Evolutionary conservation across 2,113 vertebrate species (phyloP), one percentile per base, ranked within the genome.

Genomic region (Erpornis zantholeuca): DNA sequence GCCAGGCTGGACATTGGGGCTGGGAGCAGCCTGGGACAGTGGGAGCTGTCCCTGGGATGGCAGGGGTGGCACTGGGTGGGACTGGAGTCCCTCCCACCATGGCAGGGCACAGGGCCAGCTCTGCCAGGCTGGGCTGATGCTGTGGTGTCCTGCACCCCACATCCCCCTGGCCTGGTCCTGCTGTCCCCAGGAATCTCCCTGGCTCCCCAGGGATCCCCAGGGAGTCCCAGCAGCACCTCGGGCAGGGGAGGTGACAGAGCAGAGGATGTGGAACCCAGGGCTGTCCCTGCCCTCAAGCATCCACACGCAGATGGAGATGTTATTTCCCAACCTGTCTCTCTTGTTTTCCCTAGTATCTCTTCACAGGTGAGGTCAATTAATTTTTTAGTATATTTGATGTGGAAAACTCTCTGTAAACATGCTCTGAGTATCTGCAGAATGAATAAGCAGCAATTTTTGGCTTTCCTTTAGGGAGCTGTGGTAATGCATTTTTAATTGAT

Each of bases 221-320:
- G 0, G 12, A 7, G 42, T 9, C 7, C 0, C 25, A 17, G 57
- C 29, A 49, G 61, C 9, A 1, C 50, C 29, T 7, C 5, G 4
- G 38, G 2, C 61, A 33, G 75, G 70, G 33, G 0, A 49, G 25
- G 54, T 4, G 57, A 9, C 5, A 17, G 33, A 3, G 5, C 25
- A 15, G 1, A 1, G 11, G 0, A 0, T 3, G 2, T 1, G 44
- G 20, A 2, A 19, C 38, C 36, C 15, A 4, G 35, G 35, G 20
- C 10, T 25, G 7, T 25, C 60, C 60, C 60, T 31, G 44, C 33
- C 69, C 23, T 0, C 12, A 6, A 2, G 9, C 3, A 13, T 1
- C 49, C 63, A 11, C 33, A 4, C 7, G 3, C 35, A 47, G 27
- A 60, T 23, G 76, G 54, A 92, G 47, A 35, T 33, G 4, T 15